Conservation (phyloP, 2,888 invertebrate species). For the Periphyllus acericola region DNA sequence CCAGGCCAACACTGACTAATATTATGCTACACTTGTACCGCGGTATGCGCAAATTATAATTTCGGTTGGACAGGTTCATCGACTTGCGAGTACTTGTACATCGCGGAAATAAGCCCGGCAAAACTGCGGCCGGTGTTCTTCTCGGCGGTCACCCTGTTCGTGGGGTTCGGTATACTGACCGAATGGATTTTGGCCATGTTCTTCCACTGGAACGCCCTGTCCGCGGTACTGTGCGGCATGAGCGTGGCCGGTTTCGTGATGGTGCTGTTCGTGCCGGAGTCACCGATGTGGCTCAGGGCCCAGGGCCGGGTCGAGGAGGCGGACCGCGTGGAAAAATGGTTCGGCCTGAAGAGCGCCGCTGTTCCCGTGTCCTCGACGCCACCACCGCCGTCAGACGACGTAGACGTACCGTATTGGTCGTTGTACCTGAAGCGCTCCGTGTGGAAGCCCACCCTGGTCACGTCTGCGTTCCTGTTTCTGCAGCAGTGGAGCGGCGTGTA, state of each 20-base stretch:
- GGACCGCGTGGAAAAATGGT: constrained; percentile 12
- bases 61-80: neutral
- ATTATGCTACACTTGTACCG: too few species aligned
- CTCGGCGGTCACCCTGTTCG: constrained; percentile 7
- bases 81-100: constrained; percentile 45
- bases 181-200: constrained; percentile 23
- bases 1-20: too few species aligned
- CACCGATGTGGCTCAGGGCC: constrained; percentile 53
- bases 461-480: neutral
- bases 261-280: constrained; percentile 52
- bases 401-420: constrained; percentile 22
- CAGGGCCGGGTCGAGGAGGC: constrained; percentile 21
- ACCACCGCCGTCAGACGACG: neutral
- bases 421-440: constrained; percentile 5
- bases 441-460: constrained; percentile 46
- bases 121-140: constrained; percentile 22
- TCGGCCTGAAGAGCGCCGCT: neutral
- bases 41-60: too few species aligned
- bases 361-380: neutral
- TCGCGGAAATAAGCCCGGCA: constrained; percentile 55
- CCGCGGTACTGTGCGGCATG: neutral
- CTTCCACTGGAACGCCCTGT: constrained; percentile 27
- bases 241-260: constrained; percentile 10
- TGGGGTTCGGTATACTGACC: constrained; percentile 42
- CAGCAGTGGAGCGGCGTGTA: constrained; percentile 59